Evolutionary conservation across 2,888 invertebrate genomes (phyloP), one percentile per base, ranked within the genome.

Genomic region (Drosophila kuntzei): DNA sequence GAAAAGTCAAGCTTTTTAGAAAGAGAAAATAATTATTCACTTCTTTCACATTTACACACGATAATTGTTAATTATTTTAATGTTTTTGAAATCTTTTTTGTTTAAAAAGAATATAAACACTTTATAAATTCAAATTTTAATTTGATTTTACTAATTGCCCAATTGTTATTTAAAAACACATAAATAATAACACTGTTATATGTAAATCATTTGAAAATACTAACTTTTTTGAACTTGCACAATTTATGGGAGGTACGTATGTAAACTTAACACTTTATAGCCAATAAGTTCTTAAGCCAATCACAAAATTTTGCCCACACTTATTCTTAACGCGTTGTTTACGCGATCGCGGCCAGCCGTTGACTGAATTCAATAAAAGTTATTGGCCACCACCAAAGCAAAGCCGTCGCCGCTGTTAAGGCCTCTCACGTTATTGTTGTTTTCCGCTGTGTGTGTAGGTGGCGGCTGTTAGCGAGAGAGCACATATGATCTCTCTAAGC

Each of bases 331-430:
- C 57, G 71, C 76, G 80, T 79, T 76, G 79, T 72, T 71, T 60
- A 27, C 69, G 62, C 81, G 89, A 87, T 87, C 90, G 90, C 90
- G 89, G 80, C 69, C 84, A 80, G 81, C 71, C 83, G 80, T 80
- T 79, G 87, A 90, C 89, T 90, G 89, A 90, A 80, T 84, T 87
- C 75, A 79, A 76, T 76, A 80, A 81, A 78, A 74, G 79, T 82
- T 79, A 80, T 74, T 80, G 79, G 74, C 60, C 68, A 81, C 79
- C 85, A 85, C 76, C 63, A 71, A 76, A 68, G 55, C 71, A 49
- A 60, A 74, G 74, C 51, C 63, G 60, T 41, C 49, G 64, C 49
- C 59, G 73, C 59, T 57, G 69, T 36, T 55, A 57, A 43, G 39
- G 53, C 49, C 53, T 60, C 61, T 66, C 32, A 29, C 25, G 47